Base-by-base conservation (phyloP, 2,888 invertebrate genomes). In the Caradrina clavipalpis region DNA sequence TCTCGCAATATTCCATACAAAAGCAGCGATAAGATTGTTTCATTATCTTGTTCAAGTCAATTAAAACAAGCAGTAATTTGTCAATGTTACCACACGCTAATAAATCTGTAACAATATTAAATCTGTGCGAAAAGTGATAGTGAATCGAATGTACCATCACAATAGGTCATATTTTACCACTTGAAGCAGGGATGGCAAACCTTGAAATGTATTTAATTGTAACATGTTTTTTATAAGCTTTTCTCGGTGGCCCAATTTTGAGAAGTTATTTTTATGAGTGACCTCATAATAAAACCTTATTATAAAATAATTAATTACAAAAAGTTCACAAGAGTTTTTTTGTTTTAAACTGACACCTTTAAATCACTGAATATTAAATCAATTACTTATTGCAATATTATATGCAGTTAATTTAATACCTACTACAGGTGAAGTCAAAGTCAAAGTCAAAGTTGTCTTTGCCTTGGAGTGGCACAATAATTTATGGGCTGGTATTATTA, bases 111-210 rank as follows among this genome's bases (percentile, higher is more conserved):
- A 57, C 22, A 59, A 42, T 47, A 78, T 72, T 49, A 69, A 22
- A 66, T 5, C 22, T 66, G 60, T 75, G 79, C 2, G 73, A 75
- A 59, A 75, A 73, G 75, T 66, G 79, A 65, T 65, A 50, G 73
- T 78, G 19, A 71, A 45, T 57, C 15, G 45, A 60, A 22, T 53
- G 49, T 61, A 35, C 39, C 51, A 8, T 49, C 19, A 75, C 78
- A 75, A 75, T 66, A 50, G 75, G 45, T 47, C 21, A 66, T 75
- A 54, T 78, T 73, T 61, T 78, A 78, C 53, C 13, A 73, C 51
- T 60, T 51, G 22, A 22, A 13, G 22, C 78, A 66, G 77, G n/a
- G 51, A 17, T 56, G 1, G n/a, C 17, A 15, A 69, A 73, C 69
- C 56, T 63, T 55, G 0, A 45, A 39, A 13, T 11, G 39, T 39